Base-by-base conservation (phyloP, 2,113 vertebrate genomes). In the Ancistrus triradiatus region DNA sequence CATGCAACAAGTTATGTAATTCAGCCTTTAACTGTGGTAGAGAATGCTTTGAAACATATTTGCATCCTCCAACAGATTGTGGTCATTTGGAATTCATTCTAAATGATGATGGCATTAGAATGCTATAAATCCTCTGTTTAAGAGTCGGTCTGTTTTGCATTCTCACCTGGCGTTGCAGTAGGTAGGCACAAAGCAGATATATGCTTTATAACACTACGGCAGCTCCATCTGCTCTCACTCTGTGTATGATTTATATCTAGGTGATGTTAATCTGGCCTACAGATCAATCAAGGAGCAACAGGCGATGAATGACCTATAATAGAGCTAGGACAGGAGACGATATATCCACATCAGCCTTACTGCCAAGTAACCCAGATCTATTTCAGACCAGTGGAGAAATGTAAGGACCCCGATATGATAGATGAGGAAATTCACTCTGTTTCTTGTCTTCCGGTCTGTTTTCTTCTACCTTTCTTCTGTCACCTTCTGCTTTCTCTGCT, bases 401-500 rank as follows among this genome's bases (percentile, higher is more conserved):
- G n/a, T n/a, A n/a, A 57, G 33, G n/a, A 44, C 27, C n/a, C 27
- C n/a, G 17, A 49, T 58, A 31, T 40, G 35, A 67, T 47, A 67
- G 22, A 63, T 59, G 48, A 48, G 9, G 7, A n/a, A 40, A 17
- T 59, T 63, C 55, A 46, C n/a, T 51, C 35, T 66, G 19, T 63
- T 35, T 42, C 27, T 56, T 57, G 48, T 55, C 51, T 63, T 48
- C 38, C 9, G 25, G 24, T 21, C 27, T 46, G 7, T 50, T 60
- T 48, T 49, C 59, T 40, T 18, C 33, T 42, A 40, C 17, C 6
- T 49, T 31, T 70, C 35, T 50, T 44, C 17, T 42, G 25, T 33
- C 59, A 18, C 28, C 75, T 73, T 66, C 73, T 80, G 70, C 70
- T 55, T 75, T 70, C 75, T 66, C 77, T 65, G 74, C 66, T 48